A percentile compares a stretch with the other conserved stretches of the same genome.
Conservation (phyloP, 2,797 vertebrate genomes). For the Hippocampus kuda region DNA sequence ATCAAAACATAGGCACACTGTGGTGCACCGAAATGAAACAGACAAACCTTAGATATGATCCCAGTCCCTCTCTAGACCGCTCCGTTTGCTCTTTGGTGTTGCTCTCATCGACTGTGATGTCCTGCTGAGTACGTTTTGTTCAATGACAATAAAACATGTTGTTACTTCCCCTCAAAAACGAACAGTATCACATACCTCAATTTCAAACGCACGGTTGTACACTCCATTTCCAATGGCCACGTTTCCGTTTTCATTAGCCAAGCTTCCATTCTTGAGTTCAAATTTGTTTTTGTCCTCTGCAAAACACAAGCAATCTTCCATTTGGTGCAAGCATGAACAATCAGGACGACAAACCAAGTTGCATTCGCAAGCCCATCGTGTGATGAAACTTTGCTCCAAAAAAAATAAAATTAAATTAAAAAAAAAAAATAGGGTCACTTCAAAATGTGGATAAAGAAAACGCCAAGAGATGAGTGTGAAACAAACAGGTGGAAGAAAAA, state of each 20-base stretch:
- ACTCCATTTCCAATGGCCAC: not conserved
- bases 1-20: not conserved
- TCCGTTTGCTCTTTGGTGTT: slow-evolving; percentile 13
- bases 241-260: not conserved
- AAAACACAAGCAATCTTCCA: slow-evolving; percentile 19
- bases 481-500: slow-evolving; percentile 29
- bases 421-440: not conserved
- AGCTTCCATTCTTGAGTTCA: slow-evolving; percentile 19
- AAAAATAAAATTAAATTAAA: not conserved
- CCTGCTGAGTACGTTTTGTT: slow-evolving; percentile 41
- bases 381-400: not conserved
- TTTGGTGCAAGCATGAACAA: not conserved
- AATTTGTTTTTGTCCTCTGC: slow-evolving; percentile 43
- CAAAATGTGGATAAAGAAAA: not conserved
- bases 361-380: not conserved
- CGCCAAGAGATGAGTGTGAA: slow-evolving; percentile 23
- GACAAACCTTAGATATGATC: slow-evolving; percentile 59
- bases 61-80: slow-evolving; percentile 34
- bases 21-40: slow-evolving; percentile 3
- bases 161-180: not conserved
- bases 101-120: slow-evolving; percentile 15
- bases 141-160: not conserved
- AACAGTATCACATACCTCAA: slow-evolving; percentile 1
- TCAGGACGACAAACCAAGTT: not conserved
- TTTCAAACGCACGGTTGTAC: slow-evolving; percentile 5